These are phyloP conservation scores for Thinocorus orbignyianus DNA, from an alignment of 2,113 vertebrate genomes.

Conservation along the genomic window DNA sequence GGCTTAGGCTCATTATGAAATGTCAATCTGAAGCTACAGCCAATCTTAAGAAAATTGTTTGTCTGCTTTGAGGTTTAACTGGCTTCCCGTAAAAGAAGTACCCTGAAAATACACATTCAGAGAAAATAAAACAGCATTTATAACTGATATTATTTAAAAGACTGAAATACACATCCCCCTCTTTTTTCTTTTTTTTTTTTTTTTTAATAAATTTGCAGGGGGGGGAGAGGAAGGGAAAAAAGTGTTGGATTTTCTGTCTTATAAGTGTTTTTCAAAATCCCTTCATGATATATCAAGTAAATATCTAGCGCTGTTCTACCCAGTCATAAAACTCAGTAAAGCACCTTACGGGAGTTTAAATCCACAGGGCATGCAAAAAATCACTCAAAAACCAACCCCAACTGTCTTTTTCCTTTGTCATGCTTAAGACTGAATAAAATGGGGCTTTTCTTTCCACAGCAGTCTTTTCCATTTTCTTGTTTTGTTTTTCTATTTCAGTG, in stretches of 20 bases:
- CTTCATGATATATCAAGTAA: background rate
- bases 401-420: background rate
- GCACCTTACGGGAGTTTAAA: background rate
- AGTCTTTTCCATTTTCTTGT: background rate
- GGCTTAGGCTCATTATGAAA: slow-evolving; percentile 34
- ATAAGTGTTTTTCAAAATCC: background rate
- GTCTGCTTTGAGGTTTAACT: slow-evolving; percentile 12
- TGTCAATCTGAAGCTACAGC: background rate
- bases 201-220: background rate
- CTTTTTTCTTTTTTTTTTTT: background rate
- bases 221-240: background rate
- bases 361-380: background rate
- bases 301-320: background rate
- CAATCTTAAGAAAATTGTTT: background rate
- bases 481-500: slow-evolving; percentile 24
- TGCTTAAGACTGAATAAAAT: background rate
- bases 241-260: background rate
- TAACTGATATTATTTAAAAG: background rate
- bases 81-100: background rate
- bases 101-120: background rate
- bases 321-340: background rate
- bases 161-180: background rate
- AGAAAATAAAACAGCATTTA: background rate
- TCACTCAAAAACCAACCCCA: background rate
- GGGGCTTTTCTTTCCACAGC: background rate